Evolutionary conservation across 1,140 invertebrate species (phyloP).

Genomic region (Diprion similis): DNA sequence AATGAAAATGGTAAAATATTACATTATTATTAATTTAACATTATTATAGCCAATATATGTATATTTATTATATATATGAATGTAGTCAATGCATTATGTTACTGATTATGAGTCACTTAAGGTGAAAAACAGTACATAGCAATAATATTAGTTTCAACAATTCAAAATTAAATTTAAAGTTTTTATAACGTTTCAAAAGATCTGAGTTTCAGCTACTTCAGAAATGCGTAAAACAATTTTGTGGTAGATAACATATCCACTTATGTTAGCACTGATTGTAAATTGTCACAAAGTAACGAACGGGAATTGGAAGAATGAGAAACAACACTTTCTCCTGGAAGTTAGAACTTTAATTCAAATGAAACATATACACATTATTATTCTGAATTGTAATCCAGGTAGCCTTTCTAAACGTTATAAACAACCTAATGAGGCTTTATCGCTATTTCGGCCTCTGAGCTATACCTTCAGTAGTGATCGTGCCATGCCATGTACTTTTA

Average conservation of each 20-base stretch:
- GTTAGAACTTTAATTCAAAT: neutral
- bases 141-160: no score
- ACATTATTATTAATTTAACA: neutral
- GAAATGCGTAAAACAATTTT: no score
- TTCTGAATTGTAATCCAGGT: neutral
- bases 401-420: conserved; percentile 5
- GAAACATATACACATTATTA: neutral
- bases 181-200: conserved; percentile 1
- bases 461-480: neutral
- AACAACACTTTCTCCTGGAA: neutral
- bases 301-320: neutral
- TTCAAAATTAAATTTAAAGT: neutral
- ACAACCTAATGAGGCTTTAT: conserved; percentile 5
- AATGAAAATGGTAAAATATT: neutral
- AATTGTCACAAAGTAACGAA: neutral
- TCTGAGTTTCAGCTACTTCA: neutral
- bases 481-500: neutral
- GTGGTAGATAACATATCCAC: no score
- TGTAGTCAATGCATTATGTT: no score
- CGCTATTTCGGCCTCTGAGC: neutral
- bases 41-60: conserved; percentile 1
- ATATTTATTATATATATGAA: no score
- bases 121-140: no score
- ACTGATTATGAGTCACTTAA: no score
- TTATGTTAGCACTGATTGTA: no score